Percentiles rank a stretch among this genome's conserved stretches.
These are phyloP conservation scores for Polydrusus tereticollis DNA, from an alignment of 2,888 invertebrate genomes.

Conservation along the genomic window DNA sequence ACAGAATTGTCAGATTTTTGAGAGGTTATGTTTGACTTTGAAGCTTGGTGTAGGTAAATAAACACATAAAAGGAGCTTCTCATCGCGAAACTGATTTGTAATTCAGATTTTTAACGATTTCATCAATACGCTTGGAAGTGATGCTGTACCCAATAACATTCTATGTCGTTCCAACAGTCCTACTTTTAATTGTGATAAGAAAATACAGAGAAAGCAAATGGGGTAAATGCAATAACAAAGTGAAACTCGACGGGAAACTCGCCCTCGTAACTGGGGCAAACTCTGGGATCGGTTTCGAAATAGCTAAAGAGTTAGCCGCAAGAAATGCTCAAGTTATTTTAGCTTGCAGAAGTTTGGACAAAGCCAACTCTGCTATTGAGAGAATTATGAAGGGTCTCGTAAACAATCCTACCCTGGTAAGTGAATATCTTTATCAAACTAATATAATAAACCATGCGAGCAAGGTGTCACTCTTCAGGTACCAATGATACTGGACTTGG, in stretches of 20 bases:
- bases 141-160: constrained; percentile 18
- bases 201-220: constrained; percentile 72
- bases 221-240: constrained; percentile 70
- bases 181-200: constrained; percentile 67
- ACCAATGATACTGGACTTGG: constrained; percentile 82
- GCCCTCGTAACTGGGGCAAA: constrained; percentile 89
- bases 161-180: constrained; percentile 48
- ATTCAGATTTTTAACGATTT: background rate
- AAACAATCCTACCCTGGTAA: constrained; percentile 48
- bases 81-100: background rate
- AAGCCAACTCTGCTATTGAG: constrained; percentile 75
- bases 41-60: no score
- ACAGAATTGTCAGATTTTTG: no score
- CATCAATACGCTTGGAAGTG: no score
- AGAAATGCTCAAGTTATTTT: constrained; percentile 83
- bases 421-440: constrained; percentile 6
- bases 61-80: background rate
- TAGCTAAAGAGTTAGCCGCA: constrained; percentile 79
- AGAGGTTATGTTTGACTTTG: background rate
- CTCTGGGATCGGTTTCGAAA: constrained; percentile 86
- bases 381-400: constrained; percentile 70
- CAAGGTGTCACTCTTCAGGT: constrained; percentile 72
- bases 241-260: constrained; percentile 76
- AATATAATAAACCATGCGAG: background rate
- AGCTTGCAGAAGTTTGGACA: constrained; percentile 80